Percentiles rank a stretch among this genome's conserved stretches.
Evolutionary conservation across 2,797 vertebrate genomes (phyloP).

Genomic region (Enteromius radiatus): DNA sequence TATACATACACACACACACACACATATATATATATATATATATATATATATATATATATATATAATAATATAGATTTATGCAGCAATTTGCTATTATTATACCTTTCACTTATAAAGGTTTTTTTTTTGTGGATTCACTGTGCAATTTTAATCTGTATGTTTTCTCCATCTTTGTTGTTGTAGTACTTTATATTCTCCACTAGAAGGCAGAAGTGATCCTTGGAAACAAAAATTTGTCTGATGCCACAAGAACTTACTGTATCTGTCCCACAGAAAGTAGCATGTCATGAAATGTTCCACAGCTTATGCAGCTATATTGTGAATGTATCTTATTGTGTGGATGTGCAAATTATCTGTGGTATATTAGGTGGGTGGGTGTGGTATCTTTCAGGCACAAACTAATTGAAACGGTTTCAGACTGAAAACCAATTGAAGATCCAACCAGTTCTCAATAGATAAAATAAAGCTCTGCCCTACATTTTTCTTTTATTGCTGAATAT

Average conservation of each 20-base stretch:
- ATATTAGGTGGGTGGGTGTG: neutral
- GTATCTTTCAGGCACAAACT: neutral
- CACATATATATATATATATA: too few species aligned
- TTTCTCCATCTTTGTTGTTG: neutral
- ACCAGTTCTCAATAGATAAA: neutral
- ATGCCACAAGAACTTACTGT: neutral
- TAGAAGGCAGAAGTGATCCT: conserved; percentile 33
- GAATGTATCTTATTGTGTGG: neutral
- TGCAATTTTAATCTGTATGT: neutral
- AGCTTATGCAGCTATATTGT: neutral
- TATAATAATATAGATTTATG: too few species aligned
- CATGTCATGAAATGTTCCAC: neutral
- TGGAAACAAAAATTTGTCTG: neutral
- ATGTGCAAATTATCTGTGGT: neutral
- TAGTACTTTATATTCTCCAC: conserved; percentile 10
- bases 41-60: too few species aligned
- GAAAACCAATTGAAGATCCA: neutral
- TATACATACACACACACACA: too few species aligned
- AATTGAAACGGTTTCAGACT: neutral
- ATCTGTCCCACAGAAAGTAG: neutral
- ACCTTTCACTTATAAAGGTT: neutral
- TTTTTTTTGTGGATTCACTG: neutral
- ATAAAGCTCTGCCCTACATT: neutral
- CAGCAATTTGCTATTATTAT: too few species aligned
- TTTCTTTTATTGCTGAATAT: neutral